A percentile compares a stretch with the other conserved stretches of the same genome.
phyloP scores from a whole-genome alignment of 2,888 invertebrate genomes.

The Stenchaetothrips biformis region DNA sequence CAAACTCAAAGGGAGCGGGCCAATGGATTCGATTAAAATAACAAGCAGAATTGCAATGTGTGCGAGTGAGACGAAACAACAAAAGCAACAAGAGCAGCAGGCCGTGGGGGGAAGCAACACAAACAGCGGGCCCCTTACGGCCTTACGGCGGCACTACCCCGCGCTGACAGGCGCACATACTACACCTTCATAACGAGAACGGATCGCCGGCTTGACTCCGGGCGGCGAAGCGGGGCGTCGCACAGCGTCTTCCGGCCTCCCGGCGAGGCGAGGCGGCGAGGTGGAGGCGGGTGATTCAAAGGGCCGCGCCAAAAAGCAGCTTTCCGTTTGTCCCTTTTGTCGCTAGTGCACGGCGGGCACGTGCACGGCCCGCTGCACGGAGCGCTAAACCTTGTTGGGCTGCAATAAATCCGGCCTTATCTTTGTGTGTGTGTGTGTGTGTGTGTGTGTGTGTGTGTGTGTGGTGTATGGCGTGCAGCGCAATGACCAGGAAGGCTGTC shows the following conservation, averaged over 20 bases:
- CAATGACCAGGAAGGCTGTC: no score
- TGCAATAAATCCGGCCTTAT: no score
- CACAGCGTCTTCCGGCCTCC: not conserved
- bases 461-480: no score
- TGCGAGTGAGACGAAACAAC: not conserved
- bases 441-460: no score
- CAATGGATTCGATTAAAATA: constrained; percentile 25
- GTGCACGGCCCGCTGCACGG: no score
- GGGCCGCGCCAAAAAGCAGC: no score
- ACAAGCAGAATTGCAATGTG: constrained; percentile 17
- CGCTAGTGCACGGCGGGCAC: no score
- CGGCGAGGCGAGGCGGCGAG: not conserved
- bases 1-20: not conserved
- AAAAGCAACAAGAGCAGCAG: not conserved
- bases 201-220: not conserved
- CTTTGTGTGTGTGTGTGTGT: no score
- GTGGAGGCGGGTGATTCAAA: no score
- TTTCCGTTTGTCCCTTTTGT: no score
- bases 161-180: not conserved
- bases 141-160: not conserved
- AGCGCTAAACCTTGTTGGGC: no score
- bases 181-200: constrained; percentile 16
- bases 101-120: not conserved
- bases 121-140: not conserved
- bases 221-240: not conserved